Conservation (phyloP, 2,113 vertebrate species). For the Pteruthius melanotis region DNA sequence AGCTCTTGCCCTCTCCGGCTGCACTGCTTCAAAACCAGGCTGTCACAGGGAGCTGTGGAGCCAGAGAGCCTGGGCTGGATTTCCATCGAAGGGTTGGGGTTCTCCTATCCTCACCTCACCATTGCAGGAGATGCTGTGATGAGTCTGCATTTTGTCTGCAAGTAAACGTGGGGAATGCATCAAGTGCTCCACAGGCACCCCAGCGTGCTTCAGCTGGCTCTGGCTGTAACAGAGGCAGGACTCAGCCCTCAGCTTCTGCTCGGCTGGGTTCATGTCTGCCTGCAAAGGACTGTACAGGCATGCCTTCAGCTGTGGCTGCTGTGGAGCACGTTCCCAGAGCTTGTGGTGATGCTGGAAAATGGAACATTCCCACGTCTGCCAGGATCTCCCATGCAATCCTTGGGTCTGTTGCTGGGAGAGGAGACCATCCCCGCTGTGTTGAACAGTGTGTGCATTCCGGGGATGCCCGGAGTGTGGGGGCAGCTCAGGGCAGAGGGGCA, state of each 20-base stretch:
- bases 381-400: background rate
- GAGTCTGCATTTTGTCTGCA: background rate
- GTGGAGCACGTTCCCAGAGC: background rate
- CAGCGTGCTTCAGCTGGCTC: accelerated
- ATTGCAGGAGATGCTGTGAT: background rate
- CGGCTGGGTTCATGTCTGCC: background rate
- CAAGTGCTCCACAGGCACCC: background rate
- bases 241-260: background rate
- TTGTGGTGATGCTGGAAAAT: background rate
- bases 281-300: background rate
- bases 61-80: background rate
- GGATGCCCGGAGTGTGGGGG: accelerated
- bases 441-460: accelerated
- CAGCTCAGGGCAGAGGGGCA: background rate
- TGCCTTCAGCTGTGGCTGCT: background rate
- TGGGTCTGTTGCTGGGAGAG: background rate
- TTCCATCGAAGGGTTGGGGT: accelerated
- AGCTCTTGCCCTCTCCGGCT: background rate
- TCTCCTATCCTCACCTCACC: background rate
- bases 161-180: background rate
- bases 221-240: background rate
- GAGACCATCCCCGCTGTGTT: accelerated
- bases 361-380: accelerated
- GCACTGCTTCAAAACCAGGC: accelerated
- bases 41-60: background rate